A percentile compares a stretch with the other conserved stretches of the same genome.
Conservation (phyloP, 1,140 invertebrate genomes). For the Trichonephila clavata region DNA sequence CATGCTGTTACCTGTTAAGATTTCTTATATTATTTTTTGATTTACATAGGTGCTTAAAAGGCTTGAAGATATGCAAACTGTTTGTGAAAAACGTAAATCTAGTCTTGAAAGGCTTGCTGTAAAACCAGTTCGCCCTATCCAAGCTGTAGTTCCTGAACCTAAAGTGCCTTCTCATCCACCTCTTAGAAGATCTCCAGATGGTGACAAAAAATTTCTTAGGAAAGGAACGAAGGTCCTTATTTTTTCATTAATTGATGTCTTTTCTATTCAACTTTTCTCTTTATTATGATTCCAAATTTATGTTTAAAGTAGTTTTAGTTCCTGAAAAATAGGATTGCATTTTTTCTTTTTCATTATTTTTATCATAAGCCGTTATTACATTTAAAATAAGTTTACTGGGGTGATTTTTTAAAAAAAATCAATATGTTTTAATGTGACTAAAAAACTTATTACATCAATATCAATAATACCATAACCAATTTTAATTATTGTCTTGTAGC, state of each 20-base stretch:
- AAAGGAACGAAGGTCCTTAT: constrained; percentile 63
- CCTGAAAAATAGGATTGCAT: too few relatives aligned
- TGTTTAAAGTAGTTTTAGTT: too few relatives aligned
- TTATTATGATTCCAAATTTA: not conserved
- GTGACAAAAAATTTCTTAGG: constrained; percentile 39
- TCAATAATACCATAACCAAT: too few relatives aligned
- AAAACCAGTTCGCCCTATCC: constrained; percentile 87
- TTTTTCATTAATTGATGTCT: not conserved
- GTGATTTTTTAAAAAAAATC: too few relatives aligned
- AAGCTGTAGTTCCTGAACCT: constrained; percentile 90
- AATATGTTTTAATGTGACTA: too few relatives aligned
- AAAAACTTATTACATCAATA: too few relatives aligned
- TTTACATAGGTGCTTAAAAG: constrained; percentile 90
- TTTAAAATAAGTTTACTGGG: too few relatives aligned
- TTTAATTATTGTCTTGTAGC: too few relatives aligned
- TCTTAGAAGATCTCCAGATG: constrained; percentile 62
- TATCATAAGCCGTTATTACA: too few relatives aligned
- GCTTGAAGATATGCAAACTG: constrained; percentile 95
- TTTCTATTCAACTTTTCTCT: too few relatives aligned
- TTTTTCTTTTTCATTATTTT: not conserved
- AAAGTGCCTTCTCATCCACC: constrained; percentile 80
- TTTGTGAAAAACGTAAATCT: constrained; percentile 92
- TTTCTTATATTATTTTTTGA: too few relatives aligned
- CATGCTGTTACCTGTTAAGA: too few relatives aligned
- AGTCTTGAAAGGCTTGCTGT: constrained; percentile 81